Evolutionary conservation across 2,888 invertebrate genomes (phyloP), one percentile per base, ranked within the genome.

Genomic region (Lypha dubia): DNA sequence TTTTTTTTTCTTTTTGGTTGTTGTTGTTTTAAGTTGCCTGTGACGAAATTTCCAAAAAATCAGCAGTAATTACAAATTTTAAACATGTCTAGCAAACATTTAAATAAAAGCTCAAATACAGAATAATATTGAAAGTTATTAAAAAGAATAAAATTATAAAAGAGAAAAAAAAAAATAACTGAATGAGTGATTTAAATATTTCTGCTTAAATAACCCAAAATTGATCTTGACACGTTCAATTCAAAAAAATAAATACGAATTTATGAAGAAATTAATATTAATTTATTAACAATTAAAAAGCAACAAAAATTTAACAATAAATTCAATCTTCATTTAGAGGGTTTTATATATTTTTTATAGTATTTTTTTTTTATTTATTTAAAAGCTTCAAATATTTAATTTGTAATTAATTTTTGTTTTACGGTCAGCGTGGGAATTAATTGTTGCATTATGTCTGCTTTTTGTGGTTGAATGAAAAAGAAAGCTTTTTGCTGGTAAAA

Each of bases 161-260:
- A 35, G 17, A 32, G 20, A 5, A 3, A 7, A 3, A 35, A 35
- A 32, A 35, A 5, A 3, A 7, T 1, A 35, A 35, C 17, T 35
- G 35, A 46, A 28, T 73, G 60, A 35, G 20, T 49, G 13, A 8
- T 49, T 35, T 28, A 28, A 60, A n/a, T 38, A 11, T 65, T 62
- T 71, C 8, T 35, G 56, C 3, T 60, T 60, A 68, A 60, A 65
- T 65, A 65, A 58, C 49, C 74, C 62, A 73, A 74, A 76, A 84
- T 67, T 77, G 74, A 77, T 68, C 68, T 84, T 81, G 84, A 84
- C 84, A 81, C 84, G 80, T 84, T 74, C 84, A 62, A 67, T 71
- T 77, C 58, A 63, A 62, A 44, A 77, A 81, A 32, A 24, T 62
- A 49, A 41, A 74, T 41, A 71, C 11, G 28, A 80, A 70, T 81